A percentile compares a stretch with the other conserved stretches of the same genome.
These are phyloP conservation scores for Scolanthus callimorphus DNA, from an alignment of 92 coral and sea anemone species.

Conservation along the genomic window DNA sequence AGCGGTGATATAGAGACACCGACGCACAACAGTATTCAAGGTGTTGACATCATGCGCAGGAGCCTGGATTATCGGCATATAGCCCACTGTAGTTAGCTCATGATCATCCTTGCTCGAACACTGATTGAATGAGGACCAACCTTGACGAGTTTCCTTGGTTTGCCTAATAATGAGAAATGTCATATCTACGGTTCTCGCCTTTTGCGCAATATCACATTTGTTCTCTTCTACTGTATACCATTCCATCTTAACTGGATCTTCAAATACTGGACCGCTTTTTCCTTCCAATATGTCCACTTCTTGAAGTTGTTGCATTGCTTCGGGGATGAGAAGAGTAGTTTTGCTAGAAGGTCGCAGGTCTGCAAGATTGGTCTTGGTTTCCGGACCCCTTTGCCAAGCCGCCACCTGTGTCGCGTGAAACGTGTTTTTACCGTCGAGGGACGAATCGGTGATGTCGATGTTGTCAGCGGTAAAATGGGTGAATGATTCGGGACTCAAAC, in stretches of 20 bases:
- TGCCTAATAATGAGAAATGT: conserved; percentile 11
- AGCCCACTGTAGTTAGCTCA: conserved; percentile 39
- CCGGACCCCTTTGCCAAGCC: conserved; percentile 46
- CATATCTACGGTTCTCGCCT: conserved; percentile 11
- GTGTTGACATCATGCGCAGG: conserved; percentile 51
- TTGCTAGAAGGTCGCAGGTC: background rate
- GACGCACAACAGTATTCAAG: conserved; percentile 41
- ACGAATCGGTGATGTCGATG: conserved; percentile 30
- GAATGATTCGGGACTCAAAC: conserved; percentile 19
- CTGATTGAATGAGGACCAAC: conserved; percentile 11
- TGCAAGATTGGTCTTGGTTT: conserved; percentile 8
- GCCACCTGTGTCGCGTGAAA: too few species aligned
- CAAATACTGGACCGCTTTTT: background rate
- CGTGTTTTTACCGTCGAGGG: conserved; percentile 11
- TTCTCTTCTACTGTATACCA: conserved; percentile 34
- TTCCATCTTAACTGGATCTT: conserved; percentile 2
- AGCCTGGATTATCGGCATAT: conserved; percentile 44
- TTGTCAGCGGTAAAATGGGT: conserved; percentile 11
- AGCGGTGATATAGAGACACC: conserved; percentile 12
- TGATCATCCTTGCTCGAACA: background rate
- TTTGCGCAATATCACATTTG: conserved; percentile 1
- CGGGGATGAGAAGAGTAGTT: background rate
- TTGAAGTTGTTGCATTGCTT: conserved; percentile 4
- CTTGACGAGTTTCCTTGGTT: background rate
- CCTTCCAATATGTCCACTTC: background rate